Evolutionary conservation across 2,797 vertebrate species (phyloP), one percentile per base, ranked within the genome.

Genomic region (Danio choprae): DNA sequence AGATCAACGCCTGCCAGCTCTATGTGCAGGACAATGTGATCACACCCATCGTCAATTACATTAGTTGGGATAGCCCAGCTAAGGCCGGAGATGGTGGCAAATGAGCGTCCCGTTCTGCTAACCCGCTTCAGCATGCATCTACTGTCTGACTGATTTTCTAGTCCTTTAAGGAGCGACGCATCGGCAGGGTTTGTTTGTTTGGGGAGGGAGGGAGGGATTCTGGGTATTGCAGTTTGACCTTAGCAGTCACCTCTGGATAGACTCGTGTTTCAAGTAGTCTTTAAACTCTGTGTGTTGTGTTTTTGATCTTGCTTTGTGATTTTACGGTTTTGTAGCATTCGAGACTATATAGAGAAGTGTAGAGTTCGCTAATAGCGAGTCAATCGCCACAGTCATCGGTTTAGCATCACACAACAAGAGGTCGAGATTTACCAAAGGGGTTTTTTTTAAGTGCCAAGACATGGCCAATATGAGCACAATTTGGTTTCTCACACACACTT

Each of bases 1-100:
- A 92, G 91, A 90, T 89, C 86, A 93, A 90, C 88, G 94, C 95
- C 0, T 97, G 97, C 77, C 44, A 43, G 51, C 22, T 81, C 40
- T 77, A 64, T 10, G 15, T 86, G 63, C 83, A 86, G 79, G 68
- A 86, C 81, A 83, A 48, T 72, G 76, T 86, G 56, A 71, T 86
- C 40, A 81, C 48, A 5, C 85, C 85, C 13, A 0, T 86, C 46
- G 29, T 77, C 12, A 77, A 56, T 11, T 77, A 56, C 5, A 36
- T 86, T 48, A 80, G 76, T 29, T 22, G 29, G 58, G 22, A 77
- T 16, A 20, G 13, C 51, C 50, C 65, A 11, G 51, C 62, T 13
- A 58, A 67, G 44, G 58, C 15, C 18, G 62, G 38, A 18, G 75
- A 55, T 5, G 63, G 29, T 29, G 29, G 8, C 20, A 56, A 86